Evolutionary conservation across 2,888 invertebrate genomes (phyloP), one percentile per base, ranked within the genome.

Genomic region (Lapara coniferarum): DNA sequence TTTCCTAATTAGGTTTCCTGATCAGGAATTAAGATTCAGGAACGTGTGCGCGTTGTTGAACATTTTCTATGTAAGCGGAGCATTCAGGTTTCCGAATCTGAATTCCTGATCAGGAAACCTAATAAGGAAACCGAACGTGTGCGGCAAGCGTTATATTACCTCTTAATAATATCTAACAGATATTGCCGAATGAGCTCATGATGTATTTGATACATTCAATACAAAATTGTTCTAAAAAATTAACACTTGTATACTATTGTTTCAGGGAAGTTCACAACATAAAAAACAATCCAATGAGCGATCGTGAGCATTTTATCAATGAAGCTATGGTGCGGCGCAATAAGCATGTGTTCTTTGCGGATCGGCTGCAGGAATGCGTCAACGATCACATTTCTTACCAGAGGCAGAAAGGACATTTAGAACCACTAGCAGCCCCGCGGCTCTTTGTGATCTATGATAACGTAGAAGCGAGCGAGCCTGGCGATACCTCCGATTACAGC

Each of bases 391-490:
- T 97, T 0, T 89, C 88, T 57, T 97, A 95, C 77, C 92, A 87
- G 73, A 83, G 82, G 57, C 76, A 73, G 16, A 80, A 82, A 19
- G 85, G 88, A 10, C 84, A 85, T 37, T 71, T 86, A 0, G 95
- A 96, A 81, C 94, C 96, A 0, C 82, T 97, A 19, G 94, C 95
- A 55, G 92, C 95, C 0, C 95, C 95, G 56, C 92, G 96, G 57
- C 94, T 96, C 66, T 97, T 95, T 78, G 94, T 97, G 46, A 94
- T 96, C 10, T 96, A 96, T 77, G 96, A 97, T 77, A 97, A 96
- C 71, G 95, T 97, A 51, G 96, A 97, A 78, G 95, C 97, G 12
- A 94, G 95, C 55, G 95, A 96, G 68, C 94, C 95, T 0, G 94
- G 95, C 56, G 95, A 96, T 75, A 94, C 94, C 0, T 91, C 94